Base-by-base conservation (phyloP, 1,140 invertebrate species). In the Pogonus chalceus region DNA sequence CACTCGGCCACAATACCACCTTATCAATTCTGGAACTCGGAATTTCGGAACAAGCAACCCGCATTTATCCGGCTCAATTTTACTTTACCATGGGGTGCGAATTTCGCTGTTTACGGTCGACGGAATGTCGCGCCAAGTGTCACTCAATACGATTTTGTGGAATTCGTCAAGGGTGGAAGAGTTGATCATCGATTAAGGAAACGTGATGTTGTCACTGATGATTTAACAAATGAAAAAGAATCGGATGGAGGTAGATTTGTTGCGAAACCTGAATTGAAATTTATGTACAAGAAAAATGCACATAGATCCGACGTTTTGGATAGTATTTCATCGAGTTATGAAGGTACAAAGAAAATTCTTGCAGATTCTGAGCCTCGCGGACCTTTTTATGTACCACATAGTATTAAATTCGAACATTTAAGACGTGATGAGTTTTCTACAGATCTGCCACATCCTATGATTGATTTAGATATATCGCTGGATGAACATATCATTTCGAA, bases 71-170 rank as follows among this genome's bases (percentile, higher is more conserved):
- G 88, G 53, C 80, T 96, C 66, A 95, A 95, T 71, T 84, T 96
- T 62, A 90, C 88, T 9, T 72, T 96, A 58, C 88, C 91, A 0
- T 87, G 87, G 81, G 86, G 88, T 60, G 88, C 91, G 12, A 92
- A 94, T 70, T 87, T 96, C 65, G 93, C 92, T 23, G 87, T 97
- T 51, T 97, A 93, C 72, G 91, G 91, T 2, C 78, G 92, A 57
- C 79, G 90, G 57, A 95, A 94, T 69, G 87, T 91, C 20, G 87
- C 89, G 0, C 93, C 94, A 0, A 92, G 90, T 64, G 88, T 96
- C 55, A 95, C 92, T 22, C 90, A 96, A 69, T 94, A 96, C 69
- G 93, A 96, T 69, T 95, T 97, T 69, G 88, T 90, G 16, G 90
- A 96, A 74, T 91, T 92, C 66, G 84, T 92, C 58, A 84, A 86